A percentile compares a stretch with the other conserved stretches of the same genome.
Evolutionary conservation across 2,888 invertebrate genomes (phyloP).

Genomic region (Trisateles emortualis): DNA sequence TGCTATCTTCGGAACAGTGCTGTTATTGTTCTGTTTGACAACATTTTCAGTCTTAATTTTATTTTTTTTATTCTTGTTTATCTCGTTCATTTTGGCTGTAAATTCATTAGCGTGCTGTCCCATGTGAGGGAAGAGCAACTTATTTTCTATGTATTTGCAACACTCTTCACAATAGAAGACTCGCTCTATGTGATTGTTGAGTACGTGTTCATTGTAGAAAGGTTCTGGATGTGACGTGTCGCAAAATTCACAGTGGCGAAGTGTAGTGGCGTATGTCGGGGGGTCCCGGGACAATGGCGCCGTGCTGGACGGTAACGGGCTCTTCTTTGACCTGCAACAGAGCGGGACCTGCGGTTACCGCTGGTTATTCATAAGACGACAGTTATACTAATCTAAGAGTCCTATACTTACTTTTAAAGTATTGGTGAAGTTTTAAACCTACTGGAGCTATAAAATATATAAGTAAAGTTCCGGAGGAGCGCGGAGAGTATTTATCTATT

Average conservation of each 20-base stretch:
- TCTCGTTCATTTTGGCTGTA: neutral
- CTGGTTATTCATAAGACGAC: neutral
- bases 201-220: neutral
- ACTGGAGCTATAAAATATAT: too few species aligned
- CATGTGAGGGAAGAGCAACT: neutral
- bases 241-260: too few species aligned
- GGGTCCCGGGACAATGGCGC: neutral
- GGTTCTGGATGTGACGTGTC: too few species aligned
- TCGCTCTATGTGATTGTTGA: neutral
- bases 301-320: neutral
- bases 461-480: too few species aligned
- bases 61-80: constrained; percentile 4
- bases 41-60: constrained; percentile 5
- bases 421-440: too few species aligned
- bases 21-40: neutral
- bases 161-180: neutral
- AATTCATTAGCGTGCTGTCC: neutral
- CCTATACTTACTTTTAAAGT: neutral
- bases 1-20: neutral
- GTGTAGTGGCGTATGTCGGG: neutral
- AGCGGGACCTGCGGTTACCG: constrained; percentile 23
- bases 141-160: neutral
- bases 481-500: too few species aligned
- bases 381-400: neutral
- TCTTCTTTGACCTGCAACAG: constrained; percentile 57